Evolutionary conservation across 2,797 vertebrate genomes (phyloP).

Genomic region (Gymnopithys bicolor): DNA sequence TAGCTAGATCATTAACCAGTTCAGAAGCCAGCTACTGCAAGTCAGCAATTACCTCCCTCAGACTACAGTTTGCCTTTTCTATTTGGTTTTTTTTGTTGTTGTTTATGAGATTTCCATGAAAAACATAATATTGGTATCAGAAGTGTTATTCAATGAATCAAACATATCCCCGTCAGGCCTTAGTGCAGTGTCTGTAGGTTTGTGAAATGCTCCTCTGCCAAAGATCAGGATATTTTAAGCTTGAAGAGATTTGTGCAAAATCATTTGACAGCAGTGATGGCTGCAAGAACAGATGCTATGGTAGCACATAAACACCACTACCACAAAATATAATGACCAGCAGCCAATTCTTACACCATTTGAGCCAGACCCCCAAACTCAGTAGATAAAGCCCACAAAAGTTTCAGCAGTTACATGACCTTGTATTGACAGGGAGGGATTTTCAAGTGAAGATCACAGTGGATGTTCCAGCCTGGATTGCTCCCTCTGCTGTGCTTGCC

Average conservation of each 20-base stretch:
- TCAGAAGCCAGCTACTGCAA: background rate
- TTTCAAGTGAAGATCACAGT: background rate
- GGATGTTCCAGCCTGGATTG: accelerated
- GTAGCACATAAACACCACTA: background rate
- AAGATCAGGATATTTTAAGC: background rate
- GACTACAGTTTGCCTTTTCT: accelerated
- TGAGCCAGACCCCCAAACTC: background rate
- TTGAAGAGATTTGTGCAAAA: background rate
- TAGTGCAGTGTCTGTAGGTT: background rate
- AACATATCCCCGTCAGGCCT: background rate
- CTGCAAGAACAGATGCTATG: background rate
- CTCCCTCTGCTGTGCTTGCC: background rate
- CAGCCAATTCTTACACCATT: background rate
- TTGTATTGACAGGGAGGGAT: accelerated
- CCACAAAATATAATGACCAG: background rate
- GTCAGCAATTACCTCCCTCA: background rate
- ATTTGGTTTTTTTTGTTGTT: background rate
- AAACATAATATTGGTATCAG: background rate
- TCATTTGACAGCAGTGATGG: background rate
- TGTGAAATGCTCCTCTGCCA: background rate
- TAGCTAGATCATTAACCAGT: background rate
- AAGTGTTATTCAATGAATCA: background rate
- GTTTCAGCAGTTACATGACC: background rate
- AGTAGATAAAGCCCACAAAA: background rate
- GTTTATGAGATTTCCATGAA: background rate